A percentile compares a stretch with the other conserved stretches of the same genome.
Conservation (phyloP, 2,113 vertebrate genomes). For the Crotalus helleri region DNA sequence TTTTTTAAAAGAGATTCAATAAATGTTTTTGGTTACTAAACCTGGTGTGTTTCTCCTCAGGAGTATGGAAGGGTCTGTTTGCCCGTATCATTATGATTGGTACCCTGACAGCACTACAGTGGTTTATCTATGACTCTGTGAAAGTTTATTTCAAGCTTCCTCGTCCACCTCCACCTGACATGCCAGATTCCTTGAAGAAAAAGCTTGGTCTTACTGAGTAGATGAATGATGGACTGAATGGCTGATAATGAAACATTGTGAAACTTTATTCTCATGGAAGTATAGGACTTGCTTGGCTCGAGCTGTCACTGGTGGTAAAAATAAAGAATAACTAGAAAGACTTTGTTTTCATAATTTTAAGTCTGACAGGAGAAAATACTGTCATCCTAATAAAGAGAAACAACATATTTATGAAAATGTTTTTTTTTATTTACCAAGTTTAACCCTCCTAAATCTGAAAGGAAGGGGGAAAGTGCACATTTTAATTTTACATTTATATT, state of each 20-base stretch:
- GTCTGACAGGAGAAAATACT: not conserved
- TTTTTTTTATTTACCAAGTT: not conserved
- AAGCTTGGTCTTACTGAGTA: conserved; percentile 93
- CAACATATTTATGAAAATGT: not conserved
- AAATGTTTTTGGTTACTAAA: not conserved
- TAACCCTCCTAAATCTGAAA: not conserved
- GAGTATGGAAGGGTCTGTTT: conserved; percentile 96
- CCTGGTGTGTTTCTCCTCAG: conserved; percentile 60
- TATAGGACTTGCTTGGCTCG: conserved; percentile 63
- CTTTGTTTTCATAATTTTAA: conserved; percentile 49
- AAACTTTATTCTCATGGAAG: conserved; percentile 77
- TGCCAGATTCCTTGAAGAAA: conserved; percentile 98
- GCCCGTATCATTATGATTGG: conserved; percentile 99
- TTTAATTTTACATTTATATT: not conserved
- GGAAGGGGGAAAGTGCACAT: not conserved
- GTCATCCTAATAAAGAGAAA: not conserved
- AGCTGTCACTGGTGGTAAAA: conserved; percentile 64
- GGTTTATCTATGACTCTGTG: conserved; percentile 99
- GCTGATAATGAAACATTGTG: conserved; percentile 22
- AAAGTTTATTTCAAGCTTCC: conserved; percentile 98
- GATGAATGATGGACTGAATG: conserved; percentile 67
- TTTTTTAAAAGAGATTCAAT: not conserved
- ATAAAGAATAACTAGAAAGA: conserved; percentile 70
- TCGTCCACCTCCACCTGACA: conserved; percentile 96
- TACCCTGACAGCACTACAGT: conserved; percentile 96